Base-by-base conservation (phyloP, 2,888 invertebrate species). In the Drosophila cyrtoloma region DNA sequence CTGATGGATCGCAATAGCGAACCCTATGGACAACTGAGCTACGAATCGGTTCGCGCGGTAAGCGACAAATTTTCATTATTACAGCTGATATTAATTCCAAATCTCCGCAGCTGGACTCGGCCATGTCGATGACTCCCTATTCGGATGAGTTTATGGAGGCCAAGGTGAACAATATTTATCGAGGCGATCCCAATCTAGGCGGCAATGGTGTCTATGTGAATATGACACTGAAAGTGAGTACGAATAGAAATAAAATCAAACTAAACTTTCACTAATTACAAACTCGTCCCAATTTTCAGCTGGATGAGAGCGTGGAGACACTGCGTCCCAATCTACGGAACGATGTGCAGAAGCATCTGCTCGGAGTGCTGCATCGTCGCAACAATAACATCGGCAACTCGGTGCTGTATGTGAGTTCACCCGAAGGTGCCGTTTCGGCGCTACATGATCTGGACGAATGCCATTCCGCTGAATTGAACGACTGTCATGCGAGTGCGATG, bases 61-160 rank as follows among this genome's bases (percentile, higher is more conserved):
- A 95, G 96, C 95, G 53, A 0, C 28, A 4, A 50, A 12, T 16
- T 0, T 30, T 35, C 6, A 39, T 6, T 32, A 19, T 14, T 1
- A 1, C 7, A 5, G 22, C 6, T 12, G 1, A 22, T 32, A 32
- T 32, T 22, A 32, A 26, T 32, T 22, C 6, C 16, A 1, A 6
- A 1, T 26, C 2, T 1, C 6, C n/a, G 0, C 92, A 98, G 98
- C 95, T 98, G 91, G 97, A 97, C 93, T 97, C 98, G 0, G 97
- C 98, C 1, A 97, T 98, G 95, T 97, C 97, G 0, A 97, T 98
- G 97, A 98, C 98, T 0, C 97, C 97, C 0, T 97, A 97, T 91
- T 97, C 97, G 0, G 97, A 97, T 86, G 97, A 97, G 86, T 98
- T 97, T 92, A 95, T 98, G 92, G 96, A 96, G 51, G 96, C 97